Evolutionary conservation across 2,797 vertebrate genomes (phyloP).

Genomic region (Acipenser oxyrinchus): DNA sequence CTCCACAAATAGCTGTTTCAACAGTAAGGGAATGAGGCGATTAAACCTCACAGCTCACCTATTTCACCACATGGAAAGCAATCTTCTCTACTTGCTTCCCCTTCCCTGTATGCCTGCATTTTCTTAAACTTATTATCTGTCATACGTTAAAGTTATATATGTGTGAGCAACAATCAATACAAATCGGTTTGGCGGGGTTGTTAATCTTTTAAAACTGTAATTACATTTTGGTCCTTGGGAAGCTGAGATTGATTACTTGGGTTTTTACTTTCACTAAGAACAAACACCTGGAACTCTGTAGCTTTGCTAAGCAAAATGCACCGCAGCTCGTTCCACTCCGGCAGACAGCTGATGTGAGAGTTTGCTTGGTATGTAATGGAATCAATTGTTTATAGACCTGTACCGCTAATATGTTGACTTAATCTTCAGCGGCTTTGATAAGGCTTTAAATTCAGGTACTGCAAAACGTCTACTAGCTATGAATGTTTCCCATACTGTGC

Average conservation of each 20-base stretch:
- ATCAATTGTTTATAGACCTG: too few species aligned
- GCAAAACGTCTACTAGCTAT: too few species aligned
- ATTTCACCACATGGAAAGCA: conserved; percentile 8
- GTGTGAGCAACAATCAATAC: conserved; percentile 26
- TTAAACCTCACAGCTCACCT: conserved; percentile 13
- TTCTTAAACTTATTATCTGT: conserved; percentile 22
- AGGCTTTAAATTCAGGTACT: too few species aligned
- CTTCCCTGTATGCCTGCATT: background rate
- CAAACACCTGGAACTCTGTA: too few species aligned
- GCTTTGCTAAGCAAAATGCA: too few species aligned
- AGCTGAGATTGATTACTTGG: conserved; percentile 25
- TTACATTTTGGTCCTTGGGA: conserved; percentile 29
- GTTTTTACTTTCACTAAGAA: background rate
- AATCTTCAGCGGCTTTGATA: too few species aligned
- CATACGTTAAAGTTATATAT: conserved; percentile 23
- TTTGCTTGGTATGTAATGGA: too few species aligned
- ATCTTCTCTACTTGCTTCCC: background rate
- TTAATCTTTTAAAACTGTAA: conserved; percentile 37
- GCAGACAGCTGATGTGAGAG: too few species aligned
- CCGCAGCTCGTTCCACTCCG: too few species aligned
- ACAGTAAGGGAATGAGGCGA: background rate
- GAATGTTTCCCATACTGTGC: too few species aligned
- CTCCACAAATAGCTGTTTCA: too few species aligned
- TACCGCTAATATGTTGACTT: too few species aligned
- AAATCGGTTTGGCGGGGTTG: conserved; percentile 30